These are phyloP conservation scores for Conopomorpha cramerella DNA, from an alignment of 1,140 invertebrate species.

Conservation along the genomic window DNA sequence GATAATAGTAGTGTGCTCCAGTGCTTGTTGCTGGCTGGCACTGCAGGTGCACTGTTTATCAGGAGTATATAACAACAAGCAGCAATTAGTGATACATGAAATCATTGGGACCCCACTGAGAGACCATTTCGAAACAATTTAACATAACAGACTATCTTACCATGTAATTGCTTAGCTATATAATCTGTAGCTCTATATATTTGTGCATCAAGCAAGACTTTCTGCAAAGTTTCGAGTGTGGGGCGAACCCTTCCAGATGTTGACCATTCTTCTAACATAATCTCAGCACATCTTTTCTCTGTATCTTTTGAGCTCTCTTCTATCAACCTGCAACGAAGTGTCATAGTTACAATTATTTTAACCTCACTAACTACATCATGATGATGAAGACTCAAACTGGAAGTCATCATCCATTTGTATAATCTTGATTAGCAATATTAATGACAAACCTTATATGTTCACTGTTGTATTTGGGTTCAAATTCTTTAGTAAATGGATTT, in stretches of 20 bases:
- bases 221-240: slow-evolving; percentile 61
- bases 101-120: too few relatives aligned
- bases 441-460: slow-evolving; percentile 62
- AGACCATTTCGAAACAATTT: too few relatives aligned
- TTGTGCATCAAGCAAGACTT: slow-evolving; percentile 64
- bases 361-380: too few relatives aligned
- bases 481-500: slow-evolving; percentile 20
- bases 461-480: slow-evolving; percentile 57
- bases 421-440: not conserved
- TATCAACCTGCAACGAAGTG: too few relatives aligned
- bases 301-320: slow-evolving; percentile 57
- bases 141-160: slow-evolving; percentile 30
- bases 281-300: slow-evolving; percentile 62
- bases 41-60: too few relatives aligned
- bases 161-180: slow-evolving; percentile 66
- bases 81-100: too few relatives aligned
- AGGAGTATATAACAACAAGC: too few relatives aligned
- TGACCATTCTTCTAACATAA: slow-evolving; percentile 79
- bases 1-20: too few relatives aligned
- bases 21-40: too few relatives aligned
- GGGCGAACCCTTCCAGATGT: slow-evolving; percentile 70
- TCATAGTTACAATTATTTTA: too few relatives aligned
- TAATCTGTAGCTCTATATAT: slow-evolving; percentile 76
- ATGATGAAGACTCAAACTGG: too few relatives aligned
- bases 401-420: slow-evolving; percentile 10